Percentiles rank a stretch among this genome's conserved stretches.
These are phyloP conservation scores for Tetraodon nigroviridis DNA, from an alignment of 2,113 vertebrate species.

Conservation along the genomic window DNA sequence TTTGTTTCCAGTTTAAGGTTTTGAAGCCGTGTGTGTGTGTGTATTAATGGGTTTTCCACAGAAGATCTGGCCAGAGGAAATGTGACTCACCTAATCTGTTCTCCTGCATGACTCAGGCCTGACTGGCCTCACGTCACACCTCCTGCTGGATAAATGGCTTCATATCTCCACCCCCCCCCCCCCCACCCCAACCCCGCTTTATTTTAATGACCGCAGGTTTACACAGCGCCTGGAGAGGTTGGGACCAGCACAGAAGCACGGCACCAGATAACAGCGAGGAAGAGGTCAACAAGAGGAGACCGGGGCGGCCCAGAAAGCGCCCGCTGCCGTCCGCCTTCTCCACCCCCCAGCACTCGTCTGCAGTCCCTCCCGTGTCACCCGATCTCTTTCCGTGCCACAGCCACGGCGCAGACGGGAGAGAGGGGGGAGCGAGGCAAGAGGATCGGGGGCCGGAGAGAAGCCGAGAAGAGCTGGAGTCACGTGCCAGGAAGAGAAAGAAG, in stretches of 20 bases:
- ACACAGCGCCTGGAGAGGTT: constrained; percentile 64
- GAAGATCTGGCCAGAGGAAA: constrained; percentile 65
- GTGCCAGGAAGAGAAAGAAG: constrained; percentile 82
- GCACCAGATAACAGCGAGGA: constrained; percentile 64
- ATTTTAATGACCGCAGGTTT: constrained; percentile 56
- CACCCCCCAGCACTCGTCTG: constrained; percentile 33
- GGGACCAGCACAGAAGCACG: constrained; percentile 50
- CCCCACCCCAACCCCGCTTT: constrained; percentile 17
- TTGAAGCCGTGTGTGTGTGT: constrained; percentile 33
- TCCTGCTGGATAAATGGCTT: constrained; percentile 63
- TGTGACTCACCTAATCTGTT: constrained; percentile 70
- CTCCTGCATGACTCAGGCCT: constrained; percentile 67
- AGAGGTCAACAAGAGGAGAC: constrained; percentile 83
- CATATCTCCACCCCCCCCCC: constrained; percentile 65
- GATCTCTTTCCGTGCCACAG: constrained; percentile 23
- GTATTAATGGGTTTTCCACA: constrained; percentile 66
- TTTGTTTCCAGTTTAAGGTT: constrained; percentile 16
- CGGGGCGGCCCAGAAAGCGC: constrained; percentile 88
- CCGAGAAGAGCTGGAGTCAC: constrained; percentile 77
- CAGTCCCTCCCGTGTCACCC: constrained; percentile 34
- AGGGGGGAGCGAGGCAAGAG: constrained; percentile 47
- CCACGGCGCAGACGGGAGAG: constrained; percentile 47
- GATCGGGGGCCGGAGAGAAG: constrained; percentile 57
- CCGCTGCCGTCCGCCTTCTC: constrained; percentile 61
- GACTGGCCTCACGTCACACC: constrained; percentile 63